phyloP scores from a whole-genome alignment of 2,113 vertebrate species.

The Trinectes maculatus region DNA sequence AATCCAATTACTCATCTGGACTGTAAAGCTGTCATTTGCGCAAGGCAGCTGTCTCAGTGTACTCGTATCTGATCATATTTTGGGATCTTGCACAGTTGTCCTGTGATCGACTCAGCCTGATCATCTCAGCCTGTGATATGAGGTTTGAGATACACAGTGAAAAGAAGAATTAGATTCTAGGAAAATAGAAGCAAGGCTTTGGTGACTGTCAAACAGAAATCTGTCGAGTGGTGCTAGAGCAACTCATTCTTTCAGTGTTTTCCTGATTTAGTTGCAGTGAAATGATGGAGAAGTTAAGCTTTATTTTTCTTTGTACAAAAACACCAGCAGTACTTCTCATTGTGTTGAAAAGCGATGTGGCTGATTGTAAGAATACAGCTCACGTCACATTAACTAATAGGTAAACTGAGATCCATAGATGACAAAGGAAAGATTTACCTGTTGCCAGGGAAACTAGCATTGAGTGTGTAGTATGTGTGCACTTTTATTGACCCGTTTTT shows the following conservation, averaged over 20 bases:
- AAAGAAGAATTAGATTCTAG: constrained; percentile 43
- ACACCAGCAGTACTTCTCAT: constrained; percentile 24
- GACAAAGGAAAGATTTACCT: neutral
- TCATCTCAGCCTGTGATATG: constrained; percentile 25
- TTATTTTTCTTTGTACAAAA: constrained; percentile 7
- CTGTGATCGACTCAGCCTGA: constrained; percentile 33
- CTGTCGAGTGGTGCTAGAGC: constrained; percentile 36
- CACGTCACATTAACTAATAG: neutral
- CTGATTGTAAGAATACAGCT: constrained; percentile 15
- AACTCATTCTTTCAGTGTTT: constrained; percentile 58
- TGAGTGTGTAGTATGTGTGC: neutral
- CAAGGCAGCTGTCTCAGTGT: constrained; percentile 13
- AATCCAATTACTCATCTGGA: constrained; percentile 9
- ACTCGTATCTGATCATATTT: constrained; percentile 17
- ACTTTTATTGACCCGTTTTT: neutral
- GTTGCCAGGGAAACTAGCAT: constrained; percentile 16
- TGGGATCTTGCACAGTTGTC: constrained; percentile 29
- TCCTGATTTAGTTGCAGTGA: constrained; percentile 56
- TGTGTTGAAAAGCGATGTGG: constrained; percentile 11
- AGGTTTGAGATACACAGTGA: constrained; percentile 9
- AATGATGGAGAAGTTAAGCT: constrained; percentile 45
- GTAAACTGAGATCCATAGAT: neutral
- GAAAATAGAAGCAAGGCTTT: constrained; percentile 8
- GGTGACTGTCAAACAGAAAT: constrained; percentile 40
- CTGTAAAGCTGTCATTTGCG: constrained; percentile 3